Conservation (phyloP, 2,888 invertebrate genomes). For the Icerya purchasi region DNA sequence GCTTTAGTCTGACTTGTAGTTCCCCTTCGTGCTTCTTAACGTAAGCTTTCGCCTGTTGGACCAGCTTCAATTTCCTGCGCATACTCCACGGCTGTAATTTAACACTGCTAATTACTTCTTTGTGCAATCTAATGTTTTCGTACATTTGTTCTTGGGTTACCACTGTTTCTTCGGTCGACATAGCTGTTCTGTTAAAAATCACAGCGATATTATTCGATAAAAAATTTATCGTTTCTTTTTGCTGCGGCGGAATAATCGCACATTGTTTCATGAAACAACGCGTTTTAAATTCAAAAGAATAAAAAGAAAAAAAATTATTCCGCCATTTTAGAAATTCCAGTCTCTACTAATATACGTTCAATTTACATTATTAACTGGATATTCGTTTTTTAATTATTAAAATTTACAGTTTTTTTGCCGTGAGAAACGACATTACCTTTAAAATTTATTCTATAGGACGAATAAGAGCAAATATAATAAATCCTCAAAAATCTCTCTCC, state of each 20-base stretch:
- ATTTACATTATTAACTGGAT: no score
- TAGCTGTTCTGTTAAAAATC: constrained; percentile 56
- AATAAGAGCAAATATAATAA: no score
- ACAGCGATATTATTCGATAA: constrained; percentile 13
- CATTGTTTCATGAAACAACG: background rate
- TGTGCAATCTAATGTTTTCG: constrained; percentile 73
- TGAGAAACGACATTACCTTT: no score
- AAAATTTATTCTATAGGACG: no score
- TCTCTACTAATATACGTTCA: no score
- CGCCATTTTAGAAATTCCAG: no score
- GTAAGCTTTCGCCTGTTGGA: constrained; percentile 63
- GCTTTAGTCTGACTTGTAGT: constrained; percentile 68
- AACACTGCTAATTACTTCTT: constrained; percentile 70
- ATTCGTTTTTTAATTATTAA: no score
- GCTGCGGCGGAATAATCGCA: no score
- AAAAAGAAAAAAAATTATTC: no score
- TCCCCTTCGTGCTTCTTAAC: constrained; percentile 77
- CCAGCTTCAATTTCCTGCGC: constrained; percentile 57
- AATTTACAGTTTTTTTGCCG: no score
- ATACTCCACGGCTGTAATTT: constrained; percentile 69
- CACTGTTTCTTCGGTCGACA: constrained; percentile 47
- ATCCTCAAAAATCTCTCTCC: no score
- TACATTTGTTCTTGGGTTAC: constrained; percentile 70
- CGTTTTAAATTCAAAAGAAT: background rate
- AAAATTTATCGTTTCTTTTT: background rate